Evolutionary conservation across 2,888 invertebrate genomes (phyloP).

Genomic region (Dastarcus helophoroides): DNA sequence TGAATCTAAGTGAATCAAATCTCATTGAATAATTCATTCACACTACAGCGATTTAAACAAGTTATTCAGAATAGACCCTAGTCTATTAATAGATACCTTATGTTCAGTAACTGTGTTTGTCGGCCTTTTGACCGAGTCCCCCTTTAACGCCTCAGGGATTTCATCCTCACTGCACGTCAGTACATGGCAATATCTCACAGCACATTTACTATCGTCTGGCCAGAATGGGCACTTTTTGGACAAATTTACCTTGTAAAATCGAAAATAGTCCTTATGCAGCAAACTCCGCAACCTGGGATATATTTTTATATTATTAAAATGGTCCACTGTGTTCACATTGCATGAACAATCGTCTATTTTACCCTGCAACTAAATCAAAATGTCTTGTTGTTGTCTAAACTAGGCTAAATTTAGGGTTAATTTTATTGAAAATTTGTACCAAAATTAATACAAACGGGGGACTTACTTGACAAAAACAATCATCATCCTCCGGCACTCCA

Average conservation of each 20-base stretch:
- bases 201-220: conserved; percentile 85
- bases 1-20: too few relatives aligned
- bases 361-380: conserved; percentile 64
- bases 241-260: conserved; percentile 65
- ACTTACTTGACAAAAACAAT: conserved; percentile 11
- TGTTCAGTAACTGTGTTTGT: too few relatives aligned
- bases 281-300: conserved; percentile 84
- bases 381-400: too few relatives aligned
- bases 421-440: not conserved
- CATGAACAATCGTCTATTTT: conserved; percentile 92
- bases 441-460: not conserved
- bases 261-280: conserved; percentile 84
- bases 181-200: conserved; percentile 85
- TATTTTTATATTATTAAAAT: conserved; percentile 88
- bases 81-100: not conserved
- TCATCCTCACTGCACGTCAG: conserved; percentile 76
- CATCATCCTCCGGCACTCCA: conserved; percentile 9
- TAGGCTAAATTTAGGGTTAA: conserved; percentile 1
- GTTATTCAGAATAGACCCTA: not conserved
- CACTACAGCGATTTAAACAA: too few relatives aligned
- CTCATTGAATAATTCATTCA: too few relatives aligned
- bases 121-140: too few relatives aligned
- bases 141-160: conserved; percentile 72
- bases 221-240: conserved; percentile 86
- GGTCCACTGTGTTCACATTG: conserved; percentile 85